Evolutionary conservation across 64 coral and sea anemone genomes (phyloP).

Genomic region (Catalaphyllia jardinei): DNA sequence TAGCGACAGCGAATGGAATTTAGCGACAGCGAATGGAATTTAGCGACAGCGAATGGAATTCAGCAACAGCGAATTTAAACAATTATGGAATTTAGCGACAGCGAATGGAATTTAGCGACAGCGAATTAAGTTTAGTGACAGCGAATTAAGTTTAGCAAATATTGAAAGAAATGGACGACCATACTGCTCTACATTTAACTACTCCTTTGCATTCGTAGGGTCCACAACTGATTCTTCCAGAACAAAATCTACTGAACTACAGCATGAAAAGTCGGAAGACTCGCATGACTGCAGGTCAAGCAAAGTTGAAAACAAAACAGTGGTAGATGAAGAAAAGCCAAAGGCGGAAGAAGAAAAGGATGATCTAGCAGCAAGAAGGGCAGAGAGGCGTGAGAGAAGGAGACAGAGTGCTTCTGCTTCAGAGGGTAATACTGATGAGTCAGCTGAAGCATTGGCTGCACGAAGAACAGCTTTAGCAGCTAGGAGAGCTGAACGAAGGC

Average conservation of each 20-base stretch:
- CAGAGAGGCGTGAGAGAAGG: constrained; percentile 36
- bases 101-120: no score
- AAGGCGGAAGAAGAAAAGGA: constrained; percentile 7
- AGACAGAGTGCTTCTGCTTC: not conserved
- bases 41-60: no score
- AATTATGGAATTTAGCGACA: no score
- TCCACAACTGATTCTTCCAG: not conserved
- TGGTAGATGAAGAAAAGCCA: constrained; percentile 15
- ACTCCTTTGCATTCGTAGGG: not conserved
- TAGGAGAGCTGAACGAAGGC: constrained; percentile 49
- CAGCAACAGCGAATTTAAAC: no score
- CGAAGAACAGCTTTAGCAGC: constrained; percentile 33
- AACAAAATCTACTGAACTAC: not conserved
- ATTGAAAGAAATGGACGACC: no score
- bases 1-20: no score
- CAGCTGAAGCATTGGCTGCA: constrained; percentile 3
- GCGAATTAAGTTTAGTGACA: no score
- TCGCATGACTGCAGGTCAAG: not conserved
- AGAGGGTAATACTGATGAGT: constrained; percentile 23
- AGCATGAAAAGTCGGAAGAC: not conserved
- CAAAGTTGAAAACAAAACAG: not conserved
- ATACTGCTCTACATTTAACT: no score
- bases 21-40: no score
- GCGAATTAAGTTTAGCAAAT: no score
- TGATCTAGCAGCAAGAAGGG: constrained; percentile 41